Percentiles rank a stretch among this genome's conserved stretches.
Evolutionary conservation across 2,888 invertebrate species (phyloP).

Genomic region (Erpobdella octoculata): DNA sequence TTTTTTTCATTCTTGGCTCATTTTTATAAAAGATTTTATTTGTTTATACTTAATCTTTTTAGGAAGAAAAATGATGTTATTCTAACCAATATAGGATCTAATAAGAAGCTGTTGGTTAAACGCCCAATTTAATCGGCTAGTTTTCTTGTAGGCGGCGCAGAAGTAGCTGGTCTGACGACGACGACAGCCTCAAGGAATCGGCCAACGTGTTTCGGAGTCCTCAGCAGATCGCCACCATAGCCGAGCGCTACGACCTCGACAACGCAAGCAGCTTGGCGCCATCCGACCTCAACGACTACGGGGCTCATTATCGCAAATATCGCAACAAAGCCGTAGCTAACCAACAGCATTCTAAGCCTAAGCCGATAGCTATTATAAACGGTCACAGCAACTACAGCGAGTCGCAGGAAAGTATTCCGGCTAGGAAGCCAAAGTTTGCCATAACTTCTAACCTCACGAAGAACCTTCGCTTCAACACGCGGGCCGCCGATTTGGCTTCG

Average conservation of each 20-base stretch:
- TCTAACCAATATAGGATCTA: not conserved
- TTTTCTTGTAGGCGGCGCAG: not conserved
- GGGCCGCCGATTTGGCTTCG: not conserved
- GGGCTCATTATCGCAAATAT: not conserved
- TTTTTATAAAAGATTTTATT: too few species aligned
- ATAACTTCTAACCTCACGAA: not conserved
- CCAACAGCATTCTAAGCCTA: not conserved
- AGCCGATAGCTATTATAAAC: not conserved
- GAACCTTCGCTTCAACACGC: too few species aligned
- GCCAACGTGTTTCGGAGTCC: not conserved
- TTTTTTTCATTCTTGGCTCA: too few species aligned
- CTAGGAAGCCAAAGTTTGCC: slow-evolving; percentile 7
- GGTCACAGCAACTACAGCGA: not conserved
- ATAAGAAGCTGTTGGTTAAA: not conserved
- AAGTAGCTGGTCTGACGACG: slow-evolving; percentile 25
- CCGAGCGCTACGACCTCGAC: not conserved
- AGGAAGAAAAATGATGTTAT: too few species aligned
- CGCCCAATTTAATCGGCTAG: not conserved
- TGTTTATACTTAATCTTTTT: too few species aligned
- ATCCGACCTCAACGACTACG: not conserved
- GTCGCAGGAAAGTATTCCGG: not conserved
- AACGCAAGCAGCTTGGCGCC: not conserved
- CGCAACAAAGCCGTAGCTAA: slow-evolving; percentile 3
- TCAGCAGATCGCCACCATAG: not conserved
- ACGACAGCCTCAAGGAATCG: not conserved